Base-by-base conservation (phyloP, 2,113 vertebrate genomes). In the Leptobrachium ailaonicum region DNA sequence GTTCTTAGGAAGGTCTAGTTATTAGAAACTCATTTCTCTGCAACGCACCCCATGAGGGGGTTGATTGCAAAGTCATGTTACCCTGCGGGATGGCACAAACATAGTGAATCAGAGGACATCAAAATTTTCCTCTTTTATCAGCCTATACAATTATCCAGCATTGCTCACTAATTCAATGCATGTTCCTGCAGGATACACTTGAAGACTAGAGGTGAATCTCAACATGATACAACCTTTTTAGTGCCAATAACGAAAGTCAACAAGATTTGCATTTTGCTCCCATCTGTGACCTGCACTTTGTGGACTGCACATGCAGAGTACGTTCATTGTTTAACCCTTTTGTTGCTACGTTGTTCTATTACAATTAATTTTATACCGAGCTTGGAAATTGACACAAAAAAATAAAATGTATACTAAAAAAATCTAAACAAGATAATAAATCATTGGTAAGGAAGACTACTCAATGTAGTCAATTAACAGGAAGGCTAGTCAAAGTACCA, bases 1-100 rank as follows among this genome's bases (percentile, higher is more conserved):
- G 70, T 11, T 71, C 58, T 50, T 10, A 60, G 69, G 77, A 69
- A 64, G 77, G 69, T 79, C 62, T 72, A 47, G 45, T 47, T 2
- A 43, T 79, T 71, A 58, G 64, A 44, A 72, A 44, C 60, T 72
- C 68, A 79, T 79, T 79, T 63, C 70, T 14, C 41, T 72, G n/a
- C 58, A 71, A 64, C 58, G 20, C 72, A 43, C 77, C 77, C 77
- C 58, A 79, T 66, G 69, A 79, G 77, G 68, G 67, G 77, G 77
- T 58, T 79, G 77, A 79, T 79, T 79, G 77, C 58, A 71, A 20
- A 72, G 77, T 32, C 69, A 79, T 43, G 45, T 44, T 71, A 43
- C 69, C 68, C 77, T 66, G 77, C 69, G 45, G 69, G 69, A 71
- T 72, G 58, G 44, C 77, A 53, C 10, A 6, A 0, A 20, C 12